Conservation (phyloP, 1,140 invertebrate genomes). For the Octopus sinensis region DNA sequence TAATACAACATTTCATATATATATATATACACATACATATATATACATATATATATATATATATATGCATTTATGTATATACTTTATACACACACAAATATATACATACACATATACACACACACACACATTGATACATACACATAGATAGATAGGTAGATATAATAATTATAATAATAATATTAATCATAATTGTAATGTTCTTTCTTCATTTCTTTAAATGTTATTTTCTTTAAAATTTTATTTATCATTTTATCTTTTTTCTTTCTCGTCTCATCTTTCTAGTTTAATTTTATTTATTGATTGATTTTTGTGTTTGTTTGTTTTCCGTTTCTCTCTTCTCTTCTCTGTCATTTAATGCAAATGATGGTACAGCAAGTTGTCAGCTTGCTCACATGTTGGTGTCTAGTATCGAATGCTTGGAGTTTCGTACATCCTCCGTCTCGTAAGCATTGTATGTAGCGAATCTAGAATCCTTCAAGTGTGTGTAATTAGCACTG, state of each 20-base stretch:
- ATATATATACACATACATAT: too few species aligned
- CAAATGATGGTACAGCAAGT: neutral
- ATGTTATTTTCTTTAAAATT: neutral
- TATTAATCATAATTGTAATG: neutral
- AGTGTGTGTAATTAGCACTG: constrained; percentile 42
- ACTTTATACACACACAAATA: too few species aligned
- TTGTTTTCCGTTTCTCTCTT: neutral
- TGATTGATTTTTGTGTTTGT: neutral
- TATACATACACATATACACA: too few species aligned
- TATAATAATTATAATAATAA: too few species aligned
- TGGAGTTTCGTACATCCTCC: constrained; percentile 37
- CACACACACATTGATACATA: too few species aligned
- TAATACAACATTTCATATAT: too few species aligned
- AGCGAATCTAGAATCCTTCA: constrained; percentile 41
- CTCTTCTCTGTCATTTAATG: neutral
- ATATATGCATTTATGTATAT: too few species aligned
- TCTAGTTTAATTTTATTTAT: neutral
- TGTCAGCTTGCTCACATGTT: constrained; percentile 34
- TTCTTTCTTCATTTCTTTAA: neutral
- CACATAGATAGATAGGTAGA: too few species aligned
- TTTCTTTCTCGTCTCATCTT: neutral
- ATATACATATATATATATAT: too few species aligned
- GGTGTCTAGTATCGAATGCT: constrained; percentile 43
- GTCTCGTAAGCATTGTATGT: constrained; percentile 43
- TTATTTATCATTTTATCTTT: neutral